Evolutionary conservation across 2,113 vertebrate species (phyloP), one percentile per base, ranked within the genome.

Genomic region (Daubentonia madagascariensis): DNA sequence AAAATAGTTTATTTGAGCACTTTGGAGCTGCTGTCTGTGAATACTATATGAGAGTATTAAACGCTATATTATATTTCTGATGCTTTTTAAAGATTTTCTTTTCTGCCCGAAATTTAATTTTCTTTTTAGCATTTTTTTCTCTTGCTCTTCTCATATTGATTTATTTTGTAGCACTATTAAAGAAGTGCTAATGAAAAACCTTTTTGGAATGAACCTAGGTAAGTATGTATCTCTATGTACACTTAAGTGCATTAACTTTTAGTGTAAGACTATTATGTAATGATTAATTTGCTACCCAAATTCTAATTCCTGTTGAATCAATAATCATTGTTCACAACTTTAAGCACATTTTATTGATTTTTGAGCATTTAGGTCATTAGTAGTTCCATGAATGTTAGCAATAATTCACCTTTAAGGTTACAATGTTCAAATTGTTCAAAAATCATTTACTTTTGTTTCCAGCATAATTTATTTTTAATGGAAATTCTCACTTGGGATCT

Each of bases 61-160:
- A 40, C 50, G 28, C 22, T 70, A 2, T 75, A 40, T 68, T 96
- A 73, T 37, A 92, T 65, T 96, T 86, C 32, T 89, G 54, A 86
- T 85, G 73, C 8, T 50, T 81, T 61, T 65, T 48, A 61, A 79
- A 63, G 57, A 97, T 94, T 96, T 94, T 85, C 61, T 70, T 88
- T 92, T 96, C 50, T 90, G 76, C 43, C 25, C 91, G 30, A 18
- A 70, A 81, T 95, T 97, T 97, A 72, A 93, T 93, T 96, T 97
- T 95, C 28, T 35, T 85, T 93, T 92, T 40, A 87, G 28, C 89
- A 12, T 17, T 93, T 85, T 76, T 67, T 76, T 73, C 23, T 72
- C 23, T 17, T 91, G 14, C 7, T 90, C 37, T 76, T 92, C 25
- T 94, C 35, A n/a, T 92, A 91, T 83, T 91, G 87, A 94, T 87